Evolutionary conservation across 2,888 invertebrate species (phyloP), one percentile per base, ranked within the genome.

Genomic region (Drosophila nr. medialis): DNA sequence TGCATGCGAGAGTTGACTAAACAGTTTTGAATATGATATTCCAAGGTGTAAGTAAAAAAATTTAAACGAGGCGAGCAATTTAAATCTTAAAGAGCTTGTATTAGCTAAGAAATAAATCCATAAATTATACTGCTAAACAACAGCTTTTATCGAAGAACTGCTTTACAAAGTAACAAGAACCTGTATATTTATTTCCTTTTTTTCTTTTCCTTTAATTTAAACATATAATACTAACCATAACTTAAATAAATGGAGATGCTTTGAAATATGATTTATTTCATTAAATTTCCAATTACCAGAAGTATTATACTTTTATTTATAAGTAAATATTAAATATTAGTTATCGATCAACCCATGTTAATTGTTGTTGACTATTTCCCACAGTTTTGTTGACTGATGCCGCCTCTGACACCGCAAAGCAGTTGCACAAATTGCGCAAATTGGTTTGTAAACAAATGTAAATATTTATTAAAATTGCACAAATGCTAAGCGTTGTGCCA

Each of bases 391-490:
- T 42, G 63, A 49, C 54, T 63, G 56, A 27, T 60, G 54, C 32
- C 55, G 42, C 54, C 8, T 21, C 59, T 58, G 56, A 58, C 59
- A 58, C 30, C 64, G 48, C 54, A 59, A 80, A 86, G 86, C 78
- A 75, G 78, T 87, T 83, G 85, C 85, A 85, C 77, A 89, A 90
- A 86, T 88, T 81, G 86, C 86, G 81, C 86, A 86, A 90, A 89
- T 87, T 87, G 81, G 80, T 86, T 84, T 77, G 77, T 77, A 45
- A 86, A 89, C 84, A 86, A 87, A 87, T 90, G 89, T 90, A 90
- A 90, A 87, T 87, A 90, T 87, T 90, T 87, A 87, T 87, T 77
- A 86, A 83, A 88, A 90, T 86, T 90, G 85, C 89, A 68, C 77
- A 89, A 88, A 82, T 58, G 64, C 90, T 65, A 63, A 75, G 77